Conservation (phyloP, 2,888 invertebrate species). For the Choristoneura rosaceana region DNA sequence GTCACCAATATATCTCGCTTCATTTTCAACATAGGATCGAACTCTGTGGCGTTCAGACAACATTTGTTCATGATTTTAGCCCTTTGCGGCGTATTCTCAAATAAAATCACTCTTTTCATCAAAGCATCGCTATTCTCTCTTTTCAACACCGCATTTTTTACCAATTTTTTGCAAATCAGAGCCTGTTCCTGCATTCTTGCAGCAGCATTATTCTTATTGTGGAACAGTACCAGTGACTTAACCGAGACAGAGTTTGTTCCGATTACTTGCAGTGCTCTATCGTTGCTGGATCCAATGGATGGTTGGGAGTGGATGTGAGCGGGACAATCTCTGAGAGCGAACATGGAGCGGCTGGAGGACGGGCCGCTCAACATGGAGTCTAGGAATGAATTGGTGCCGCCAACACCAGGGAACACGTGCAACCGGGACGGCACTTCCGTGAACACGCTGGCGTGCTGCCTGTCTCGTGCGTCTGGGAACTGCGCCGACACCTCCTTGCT, state of each 20-base stretch:
- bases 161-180: slow-evolving; percentile 2
- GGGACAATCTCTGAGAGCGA: background rate
- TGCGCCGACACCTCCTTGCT: slow-evolving; percentile 68
- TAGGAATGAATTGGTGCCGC: background rate
- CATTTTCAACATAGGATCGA: slow-evolving; percentile 66
- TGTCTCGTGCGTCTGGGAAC: slow-evolving; percentile 39
- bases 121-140: slow-evolving; percentile 14
- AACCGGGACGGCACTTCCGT: slow-evolving; percentile 59
- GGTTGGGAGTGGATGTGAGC: background rate
- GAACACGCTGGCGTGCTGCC: slow-evolving; percentile 4
- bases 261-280: background rate
- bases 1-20: slow-evolving; percentile 77
- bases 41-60: slow-evolving; percentile 46
- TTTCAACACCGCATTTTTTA: background rate
- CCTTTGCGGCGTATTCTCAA: slow-evolving; percentile 10
- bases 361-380: background rate
- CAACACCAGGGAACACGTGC: background rate
- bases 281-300: background rate
- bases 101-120: background rate
- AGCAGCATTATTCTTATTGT: slow-evolving; percentile 17
- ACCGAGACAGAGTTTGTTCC: slow-evolving; percentile 25
- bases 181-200: background rate
- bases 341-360: slow-evolving; percentile 1
- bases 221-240: slow-evolving; percentile 34
- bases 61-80: slow-evolving; percentile 35